Conservation (phyloP, 2,888 invertebrate genomes). For the Tanypteryx hageni region DNA sequence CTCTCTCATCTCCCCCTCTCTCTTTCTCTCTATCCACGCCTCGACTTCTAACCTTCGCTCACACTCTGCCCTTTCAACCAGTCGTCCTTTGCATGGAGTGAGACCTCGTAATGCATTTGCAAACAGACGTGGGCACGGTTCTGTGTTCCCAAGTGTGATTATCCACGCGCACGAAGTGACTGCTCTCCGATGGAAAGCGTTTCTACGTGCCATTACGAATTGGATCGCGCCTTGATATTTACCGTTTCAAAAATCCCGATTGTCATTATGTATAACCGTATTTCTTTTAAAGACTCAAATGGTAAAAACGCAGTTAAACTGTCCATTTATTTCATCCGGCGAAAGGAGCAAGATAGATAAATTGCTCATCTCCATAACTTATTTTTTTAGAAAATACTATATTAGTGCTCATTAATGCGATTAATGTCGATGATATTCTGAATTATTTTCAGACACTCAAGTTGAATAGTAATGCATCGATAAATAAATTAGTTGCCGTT, state of each 20-base stretch:
- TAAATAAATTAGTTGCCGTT: too few relatives aligned
- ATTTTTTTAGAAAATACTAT: too few relatives aligned
- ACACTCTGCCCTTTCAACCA: background rate
- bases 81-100: background rate
- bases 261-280: background rate
- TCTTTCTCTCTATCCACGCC: too few relatives aligned
- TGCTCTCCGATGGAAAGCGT: background rate
- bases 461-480: too few relatives aligned
- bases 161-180: background rate
- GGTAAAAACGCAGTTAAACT: too few relatives aligned
- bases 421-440: too few relatives aligned
- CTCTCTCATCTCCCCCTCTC: background rate
- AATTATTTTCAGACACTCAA: too few relatives aligned
- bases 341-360: too few relatives aligned
- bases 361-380: too few relatives aligned
- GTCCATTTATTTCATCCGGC: too few relatives aligned
- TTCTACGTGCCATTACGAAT: background rate
- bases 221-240: background rate
- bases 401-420: too few relatives aligned
- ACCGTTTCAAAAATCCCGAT: background rate
- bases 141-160: constrained; percentile 10
- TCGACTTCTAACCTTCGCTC: background rate
- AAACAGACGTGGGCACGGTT: background rate
- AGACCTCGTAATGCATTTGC: background rate
- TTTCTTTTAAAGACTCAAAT: too few relatives aligned